phyloP scores from a whole-genome alignment of 2,888 invertebrate genomes.

The Sarcophaga caerulescens region DNA sequence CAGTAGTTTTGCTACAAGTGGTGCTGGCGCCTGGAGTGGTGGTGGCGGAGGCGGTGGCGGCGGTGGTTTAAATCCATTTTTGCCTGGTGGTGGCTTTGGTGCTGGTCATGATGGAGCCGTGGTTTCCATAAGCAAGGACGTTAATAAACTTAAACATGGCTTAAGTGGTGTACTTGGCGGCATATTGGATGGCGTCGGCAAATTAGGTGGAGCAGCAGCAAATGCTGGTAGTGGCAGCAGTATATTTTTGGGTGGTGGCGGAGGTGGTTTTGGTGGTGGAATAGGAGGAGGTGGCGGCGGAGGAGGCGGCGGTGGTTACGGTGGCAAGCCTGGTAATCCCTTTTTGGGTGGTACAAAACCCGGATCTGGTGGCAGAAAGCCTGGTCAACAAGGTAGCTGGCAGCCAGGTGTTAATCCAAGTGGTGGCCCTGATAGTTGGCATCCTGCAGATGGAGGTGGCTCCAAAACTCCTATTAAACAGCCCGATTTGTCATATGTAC shows the following conservation, averaged over 20 bases:
- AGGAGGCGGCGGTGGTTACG: constrained; percentile 10
- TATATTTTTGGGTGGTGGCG: constrained; percentile 25
- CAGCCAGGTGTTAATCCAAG: background rate
- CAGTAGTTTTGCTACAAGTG: constrained; percentile 70
- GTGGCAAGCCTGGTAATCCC: constrained; percentile 25
- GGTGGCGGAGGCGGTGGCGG: constrained; percentile 64
- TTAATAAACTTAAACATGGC: constrained; percentile 53
- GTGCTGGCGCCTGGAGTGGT: constrained; percentile 58
- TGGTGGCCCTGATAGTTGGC: constrained; percentile 25
- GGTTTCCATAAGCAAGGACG: constrained; percentile 57
- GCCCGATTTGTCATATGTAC: constrained; percentile 33
- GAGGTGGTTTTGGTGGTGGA: constrained; percentile 32
- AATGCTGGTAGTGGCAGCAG: constrained; percentile 55
- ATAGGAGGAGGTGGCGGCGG: constrained; percentile 17
- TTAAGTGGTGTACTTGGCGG: constrained; percentile 65
- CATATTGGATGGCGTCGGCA: constrained; percentile 66
- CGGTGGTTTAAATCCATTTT: constrained; percentile 67
- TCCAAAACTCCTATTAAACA: background rate
- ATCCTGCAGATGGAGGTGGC: constrained; percentile 37
- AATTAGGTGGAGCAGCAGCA: constrained; percentile 60
- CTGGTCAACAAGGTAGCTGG: background rate
- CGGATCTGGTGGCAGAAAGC: background rate
- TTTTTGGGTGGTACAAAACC: constrained; percentile 15
- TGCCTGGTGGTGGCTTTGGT: constrained; percentile 56
- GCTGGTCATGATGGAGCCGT: constrained; percentile 35